Evolutionary conservation across 2,113 vertebrate species (phyloP), one percentile per base, ranked within the genome.

Genomic region (Callionymus lyra): DNA sequence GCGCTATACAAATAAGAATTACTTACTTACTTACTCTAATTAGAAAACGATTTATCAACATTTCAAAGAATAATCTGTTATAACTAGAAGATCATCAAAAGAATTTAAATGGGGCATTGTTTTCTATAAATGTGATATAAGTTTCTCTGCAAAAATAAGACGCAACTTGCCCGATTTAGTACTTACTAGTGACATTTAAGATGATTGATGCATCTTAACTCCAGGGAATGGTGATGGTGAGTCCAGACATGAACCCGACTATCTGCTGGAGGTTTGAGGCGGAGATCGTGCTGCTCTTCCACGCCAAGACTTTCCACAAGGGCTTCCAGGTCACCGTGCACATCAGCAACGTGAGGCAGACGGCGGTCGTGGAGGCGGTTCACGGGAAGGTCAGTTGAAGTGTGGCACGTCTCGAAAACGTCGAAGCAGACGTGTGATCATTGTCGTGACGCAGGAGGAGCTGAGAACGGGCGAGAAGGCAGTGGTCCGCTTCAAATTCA

Each of bases 151-250:
- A n/a, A n/a, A n/a, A n/a, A n/a, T n/a, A n/a, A n/a, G n/a, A n/a
- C n/a, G n/a, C n/a, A n/a, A n/a, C n/a, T n/a, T n/a, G n/a, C n/a
- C n/a, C n/a, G n/a, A n/a, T n/a, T n/a, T n/a, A n/a, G n/a, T n/a
- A n/a, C n/a, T n/a, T n/a, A n/a, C n/a, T n/a, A n/a, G n/a, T n/a
- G n/a, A n/a, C n/a, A n/a, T n/a, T n/a, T n/a, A n/a, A n/a, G n/a
- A n/a, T n/a, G n/a, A n/a, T n/a, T n/a, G n/a, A n/a, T n/a, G n/a
- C n/a, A n/a, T n/a, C n/a, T n/a, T n/a, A n/a, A n/a, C n/a, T n/a
- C 14, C 76, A 97, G 94, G 93, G 94, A 31, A 97, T 98, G 94
- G 94, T 98, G 72, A 95, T 98, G 91, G 91, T 98, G 69, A 96
- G 94, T 70, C 94, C 91, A 1, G 92, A 97, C 82, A 97, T 97